Percentiles rank a stretch among this genome's conserved stretches.
Conservation (phyloP, 2,113 vertebrate genomes). For the Egretta garzetta region DNA sequence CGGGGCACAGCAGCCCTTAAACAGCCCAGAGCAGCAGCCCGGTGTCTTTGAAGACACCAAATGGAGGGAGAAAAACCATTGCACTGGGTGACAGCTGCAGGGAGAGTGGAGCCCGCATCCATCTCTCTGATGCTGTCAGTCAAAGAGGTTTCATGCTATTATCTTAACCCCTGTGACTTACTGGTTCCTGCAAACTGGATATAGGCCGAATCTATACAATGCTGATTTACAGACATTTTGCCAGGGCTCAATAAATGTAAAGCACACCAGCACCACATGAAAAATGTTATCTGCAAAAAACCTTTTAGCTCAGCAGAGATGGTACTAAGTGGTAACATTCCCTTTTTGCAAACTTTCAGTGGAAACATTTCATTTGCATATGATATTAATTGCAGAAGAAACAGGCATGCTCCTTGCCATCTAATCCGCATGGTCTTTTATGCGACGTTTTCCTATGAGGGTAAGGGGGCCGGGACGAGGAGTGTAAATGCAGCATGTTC, state of each 20-base stretch:
- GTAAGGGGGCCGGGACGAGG: neutral
- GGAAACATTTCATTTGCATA: constrained; percentile 43
- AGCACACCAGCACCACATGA: neutral
- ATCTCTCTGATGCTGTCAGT: neutral
- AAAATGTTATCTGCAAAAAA: constrained; percentile 40
- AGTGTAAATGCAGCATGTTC: neutral
- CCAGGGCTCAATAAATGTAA: constrained; percentile 24
- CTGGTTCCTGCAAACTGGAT: neutral
- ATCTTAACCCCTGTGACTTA: neutral
- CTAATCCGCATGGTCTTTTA: neutral
- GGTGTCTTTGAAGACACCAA: neutral
- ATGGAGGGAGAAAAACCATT: neutral
- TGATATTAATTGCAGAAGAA: constrained; percentile 44
- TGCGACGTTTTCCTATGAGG: neutral
- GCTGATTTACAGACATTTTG: constrained; percentile 44
- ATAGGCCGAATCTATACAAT: neutral
- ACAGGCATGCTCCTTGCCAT: neutral
- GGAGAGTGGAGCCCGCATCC: neutral
- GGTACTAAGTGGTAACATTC: constrained; percentile 19
- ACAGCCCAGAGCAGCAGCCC: neutral
- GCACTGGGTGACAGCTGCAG: neutral
- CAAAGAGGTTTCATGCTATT: neutral
- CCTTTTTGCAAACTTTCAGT: constrained; percentile 29
- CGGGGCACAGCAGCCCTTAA: neutral
- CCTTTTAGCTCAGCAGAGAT: constrained; percentile 56